Percentiles rank a stretch among this genome's conserved stretches.
Conservation (phyloP, 2,888 invertebrate species). For the Drosophila glabriapex region DNA sequence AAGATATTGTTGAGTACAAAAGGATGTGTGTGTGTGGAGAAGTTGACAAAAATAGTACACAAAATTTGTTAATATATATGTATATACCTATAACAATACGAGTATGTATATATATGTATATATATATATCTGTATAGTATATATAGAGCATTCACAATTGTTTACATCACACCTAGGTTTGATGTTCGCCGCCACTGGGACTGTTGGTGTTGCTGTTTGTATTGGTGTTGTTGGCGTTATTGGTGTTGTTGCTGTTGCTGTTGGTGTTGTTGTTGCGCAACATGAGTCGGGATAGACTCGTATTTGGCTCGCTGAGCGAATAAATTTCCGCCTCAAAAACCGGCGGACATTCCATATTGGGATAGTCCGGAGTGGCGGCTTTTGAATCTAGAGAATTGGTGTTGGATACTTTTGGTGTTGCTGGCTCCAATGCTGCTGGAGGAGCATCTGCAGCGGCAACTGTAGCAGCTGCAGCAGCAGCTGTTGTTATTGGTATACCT, state of each 20-base stretch:
- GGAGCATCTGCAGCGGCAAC: constrained; percentile 26
- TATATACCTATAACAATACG: constrained; percentile 39
- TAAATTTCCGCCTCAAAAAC: constrained; percentile 94
- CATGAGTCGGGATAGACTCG: constrained; percentile 83
- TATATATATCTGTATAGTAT: constrained; percentile 24
- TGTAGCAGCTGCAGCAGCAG: not conserved
- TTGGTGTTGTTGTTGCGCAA: constrained; percentile 80
- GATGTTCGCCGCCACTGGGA: constrained; percentile 73
- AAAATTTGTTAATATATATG: constrained; percentile 22
- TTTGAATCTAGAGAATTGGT: constrained; percentile 69
- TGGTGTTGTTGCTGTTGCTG: constrained; percentile 43
- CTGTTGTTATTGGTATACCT: constrained; percentile 22
- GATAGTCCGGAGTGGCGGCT: constrained; percentile 88
- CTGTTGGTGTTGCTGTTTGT: constrained; percentile 52
- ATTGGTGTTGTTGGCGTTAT: constrained; percentile 25
- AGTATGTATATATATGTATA: constrained; percentile 37
- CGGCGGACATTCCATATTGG: constrained; percentile 93
- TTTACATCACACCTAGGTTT: constrained; percentile 69
- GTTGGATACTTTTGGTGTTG: constrained; percentile 70
- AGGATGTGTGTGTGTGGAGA: constrained; percentile 14
- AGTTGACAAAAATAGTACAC: constrained; percentile 37
- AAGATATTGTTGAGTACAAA: constrained; percentile 32
- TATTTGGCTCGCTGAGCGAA: constrained; percentile 87
- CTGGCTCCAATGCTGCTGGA: constrained; percentile 30
- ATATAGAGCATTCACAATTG: constrained; percentile 75